A percentile compares a stretch with the other conserved stretches of the same genome.
phyloP scores from a whole-genome alignment of 2,888 invertebrate species.

The Meghimatium bilineatum region DNA sequence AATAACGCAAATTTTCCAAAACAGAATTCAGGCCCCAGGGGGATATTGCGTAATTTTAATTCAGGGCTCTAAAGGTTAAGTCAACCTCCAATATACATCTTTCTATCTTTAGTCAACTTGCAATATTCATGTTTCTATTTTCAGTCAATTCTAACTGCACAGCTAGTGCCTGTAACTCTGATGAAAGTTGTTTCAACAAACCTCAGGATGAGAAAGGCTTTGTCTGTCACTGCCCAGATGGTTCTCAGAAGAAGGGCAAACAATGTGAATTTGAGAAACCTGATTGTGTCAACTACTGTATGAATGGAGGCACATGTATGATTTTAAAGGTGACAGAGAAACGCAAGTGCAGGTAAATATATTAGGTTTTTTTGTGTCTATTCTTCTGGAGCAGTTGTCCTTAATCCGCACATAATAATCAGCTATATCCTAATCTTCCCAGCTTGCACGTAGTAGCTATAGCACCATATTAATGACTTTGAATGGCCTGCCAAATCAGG shows the following conservation, averaged over 20 bases:
- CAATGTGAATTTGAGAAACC: slow-evolving; percentile 56
- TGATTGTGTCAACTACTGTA: slow-evolving; percentile 64
- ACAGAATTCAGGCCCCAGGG: no score
- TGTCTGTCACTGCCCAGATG: slow-evolving; percentile 77
- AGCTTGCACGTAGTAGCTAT: no score
- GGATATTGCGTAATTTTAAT: no score
- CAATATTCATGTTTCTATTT: neutral
- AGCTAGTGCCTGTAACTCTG: slow-evolving; percentile 46
- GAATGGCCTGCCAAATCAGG: no score
- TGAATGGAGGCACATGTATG: slow-evolving; percentile 82
- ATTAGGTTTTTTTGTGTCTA: no score
- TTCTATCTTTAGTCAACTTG: neutral
- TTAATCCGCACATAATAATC: no score
- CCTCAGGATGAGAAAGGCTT: slow-evolving; percentile 57
- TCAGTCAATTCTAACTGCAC: slow-evolving; percentile 50
- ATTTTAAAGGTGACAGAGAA: slow-evolving; percentile 76
- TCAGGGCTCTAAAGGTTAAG: no score
- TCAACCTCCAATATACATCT: no score
- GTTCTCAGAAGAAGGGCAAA: slow-evolving; percentile 57
- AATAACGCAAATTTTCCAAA: no score
- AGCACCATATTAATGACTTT: no score
- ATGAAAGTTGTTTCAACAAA: slow-evolving; percentile 78
- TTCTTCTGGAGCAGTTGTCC: no score
- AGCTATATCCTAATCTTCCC: no score
- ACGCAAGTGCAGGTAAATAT: slow-evolving; percentile 55